Base-by-base conservation (phyloP, 2,113 vertebrate species). In the Triplophysa rosa region DNA sequence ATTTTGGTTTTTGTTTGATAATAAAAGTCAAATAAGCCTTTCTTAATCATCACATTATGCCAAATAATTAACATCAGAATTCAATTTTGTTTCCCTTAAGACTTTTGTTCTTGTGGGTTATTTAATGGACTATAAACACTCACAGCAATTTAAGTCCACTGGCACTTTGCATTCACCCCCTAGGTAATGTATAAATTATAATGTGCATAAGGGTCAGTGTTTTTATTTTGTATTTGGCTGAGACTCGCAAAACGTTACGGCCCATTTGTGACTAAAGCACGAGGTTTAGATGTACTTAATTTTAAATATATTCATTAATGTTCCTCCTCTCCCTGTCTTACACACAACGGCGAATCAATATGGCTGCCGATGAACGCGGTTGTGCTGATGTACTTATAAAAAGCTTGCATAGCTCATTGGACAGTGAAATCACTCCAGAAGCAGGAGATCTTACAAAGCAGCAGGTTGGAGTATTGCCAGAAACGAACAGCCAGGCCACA, bases 341-440 rank as follows among this genome's bases (percentile, higher is more conserved):
- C 17, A 79, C 58, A 69, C 63, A 76, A 47, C 58, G 3, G 26
- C 12, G 47, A 78, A 85, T 88, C 85, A 82, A 85, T 85, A 77
- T 66, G 65, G 63, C 79, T 71, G 64, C 40, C 74, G 42, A 84
- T 83, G 77, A 85, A 86, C 86, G 84, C 79, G 71, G 76, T 80
- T 62, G 79, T 80, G 64, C 59, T 69, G 64, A 81, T 83, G 77
- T 82, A 72, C 73, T 85, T 87, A 84, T 80, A 77, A 82, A 83
- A 87, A 82, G 80, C 64, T 85, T 85, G 82, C 77, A 77, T 84
- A 84, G 82, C 79, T 83, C 87, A 87, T 54, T 80, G 81, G 79
- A 87, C 82, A 19, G 84, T 85, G 87, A 85, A 87, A 87, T 88
- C 85, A 84, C 84, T 80, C 81, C 77, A 62, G 66, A 58, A 80